phyloP scores from a whole-genome alignment of 2,888 invertebrate genomes.

The Epinotia bilunana region DNA sequence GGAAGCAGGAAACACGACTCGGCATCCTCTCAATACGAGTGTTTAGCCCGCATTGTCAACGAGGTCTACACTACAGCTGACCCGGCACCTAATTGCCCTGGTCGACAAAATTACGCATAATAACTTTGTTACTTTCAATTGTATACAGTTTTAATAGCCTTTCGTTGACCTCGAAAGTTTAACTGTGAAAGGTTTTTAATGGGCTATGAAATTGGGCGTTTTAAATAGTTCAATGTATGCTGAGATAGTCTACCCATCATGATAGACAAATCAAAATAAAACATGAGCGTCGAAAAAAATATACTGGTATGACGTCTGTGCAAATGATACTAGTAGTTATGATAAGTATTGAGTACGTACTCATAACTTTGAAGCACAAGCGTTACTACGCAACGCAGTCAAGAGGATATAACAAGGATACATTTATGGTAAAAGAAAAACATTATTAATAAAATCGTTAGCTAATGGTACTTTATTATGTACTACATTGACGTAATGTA shows the following conservation, averaged over 20 bases:
- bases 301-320: neutral
- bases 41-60: conserved; percentile 63
- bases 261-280: neutral
- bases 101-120: conserved; percentile 51
- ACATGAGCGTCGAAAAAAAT: neutral
- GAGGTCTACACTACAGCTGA: conserved; percentile 56
- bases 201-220: conserved; percentile 19
- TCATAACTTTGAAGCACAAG: too few relatives aligned
- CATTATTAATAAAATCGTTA: too few relatives aligned
- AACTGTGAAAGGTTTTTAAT: conserved; percentile 33
- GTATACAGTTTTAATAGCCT: conserved; percentile 38
- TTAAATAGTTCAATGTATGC: neutral
- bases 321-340: neutral
- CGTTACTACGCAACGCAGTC: too few relatives aligned
- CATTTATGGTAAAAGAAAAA: too few relatives aligned
- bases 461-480: too few relatives aligned
- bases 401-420: too few relatives aligned
- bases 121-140: conserved; percentile 49
- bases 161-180: conserved; percentile 38
- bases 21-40: conserved; percentile 63
- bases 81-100: conserved; percentile 60
- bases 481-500: too few relatives aligned
- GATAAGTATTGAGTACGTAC: too few relatives aligned
- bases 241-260: neutral
- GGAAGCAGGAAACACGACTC: conserved; percentile 49